Evolutionary conservation across 2,888 invertebrate species (phyloP), one percentile per base, ranked within the genome.

Genomic region (Ectemnius continuus): DNA sequence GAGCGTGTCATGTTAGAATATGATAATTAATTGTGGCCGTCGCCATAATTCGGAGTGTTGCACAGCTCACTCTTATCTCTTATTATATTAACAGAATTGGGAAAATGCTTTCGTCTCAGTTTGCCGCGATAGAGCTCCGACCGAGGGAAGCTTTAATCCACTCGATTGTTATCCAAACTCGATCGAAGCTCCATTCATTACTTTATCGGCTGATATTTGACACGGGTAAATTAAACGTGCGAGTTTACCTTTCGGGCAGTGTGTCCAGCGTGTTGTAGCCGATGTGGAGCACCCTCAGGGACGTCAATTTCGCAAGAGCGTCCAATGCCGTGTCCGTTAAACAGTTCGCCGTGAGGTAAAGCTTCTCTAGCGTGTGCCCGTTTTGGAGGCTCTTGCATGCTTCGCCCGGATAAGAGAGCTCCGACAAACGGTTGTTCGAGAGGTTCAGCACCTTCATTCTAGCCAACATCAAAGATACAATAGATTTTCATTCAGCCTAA

Each of bases 221-320:
- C 47, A 8, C 62, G 20, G 14, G 13, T 59, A n/a, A 26, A 79
- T 57, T 59, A 52, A 16, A 0, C 16, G 6, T 1, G 0, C 52
- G 46, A 23, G 11, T 18, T 79, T 78, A 92, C 92, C 91, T 94
- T 84, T 96, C 95, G 0, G 96, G 95, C 76, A 97, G 91, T 28
- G 92, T 92, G 0, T 95, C 95, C 48, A 97, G 91, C 78, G 95
- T 94, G 86, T 97, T 97, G 85, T 96, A 96, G 2, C 96, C 96
- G 14, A 95, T 93, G 86, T 97, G 96, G 18, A 97, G 91, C 71
- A 94, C 93, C 85, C 94, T 94, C 28, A 97, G 89, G 61, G 94
- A 94, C 76, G 92, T 91, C 67, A 95, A 94, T 73, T 93, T 93
- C 72, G 94, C 92, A 62, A 96, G 92, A 1, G 94, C 93, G 71